Evolutionary conservation across 1,140 invertebrate species (phyloP).

Genomic region (Drosophila neocordata): DNA sequence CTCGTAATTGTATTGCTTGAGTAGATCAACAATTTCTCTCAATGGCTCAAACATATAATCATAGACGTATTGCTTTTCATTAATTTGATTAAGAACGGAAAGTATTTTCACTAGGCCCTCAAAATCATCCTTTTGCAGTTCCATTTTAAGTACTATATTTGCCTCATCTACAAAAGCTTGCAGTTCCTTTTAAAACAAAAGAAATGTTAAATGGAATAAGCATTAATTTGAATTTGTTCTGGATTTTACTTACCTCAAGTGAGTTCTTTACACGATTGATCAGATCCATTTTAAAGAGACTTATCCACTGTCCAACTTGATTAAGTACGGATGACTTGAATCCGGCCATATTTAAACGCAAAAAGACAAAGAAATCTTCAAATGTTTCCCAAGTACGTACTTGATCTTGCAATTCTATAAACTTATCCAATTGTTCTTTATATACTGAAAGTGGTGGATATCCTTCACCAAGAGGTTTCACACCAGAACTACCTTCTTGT

Average conservation of each 20-base stretch:
- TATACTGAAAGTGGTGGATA: constrained; percentile 58
- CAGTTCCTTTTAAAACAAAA: constrained; percentile 83
- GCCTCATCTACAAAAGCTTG: constrained; percentile 86
- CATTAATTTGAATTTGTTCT: too few relatives aligned
- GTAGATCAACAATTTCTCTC: constrained; percentile 89
- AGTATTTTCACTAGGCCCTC: constrained; percentile 84
- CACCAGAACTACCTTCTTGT: constrained; percentile 48
- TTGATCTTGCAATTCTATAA: constrained; percentile 60
- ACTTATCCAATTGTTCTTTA: constrained; percentile 71
- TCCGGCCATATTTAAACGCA: constrained; percentile 86
- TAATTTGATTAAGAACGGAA: constrained; percentile 85
- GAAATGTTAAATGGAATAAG: background rate
- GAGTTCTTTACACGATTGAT: constrained; percentile 86
- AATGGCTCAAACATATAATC: constrained; percentile 92
- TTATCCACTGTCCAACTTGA: constrained; percentile 88
- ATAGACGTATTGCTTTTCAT: constrained; percentile 85
- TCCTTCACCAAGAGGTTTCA: constrained; percentile 49
- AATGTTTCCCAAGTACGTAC: constrained; percentile 55
- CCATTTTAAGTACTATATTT: constrained; percentile 84
- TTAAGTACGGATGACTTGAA: constrained; percentile 89
- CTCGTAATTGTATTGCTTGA: constrained; percentile 89
- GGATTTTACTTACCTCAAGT: constrained; percentile 48
- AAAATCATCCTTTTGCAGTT: constrained; percentile 87
- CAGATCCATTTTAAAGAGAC: constrained; percentile 88
- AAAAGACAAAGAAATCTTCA: constrained; percentile 86